A percentile compares a stretch with the other conserved stretches of the same genome.
phyloP scores from a whole-genome alignment of 2,888 invertebrate genomes.

The Melanostoma mellinum region DNA sequence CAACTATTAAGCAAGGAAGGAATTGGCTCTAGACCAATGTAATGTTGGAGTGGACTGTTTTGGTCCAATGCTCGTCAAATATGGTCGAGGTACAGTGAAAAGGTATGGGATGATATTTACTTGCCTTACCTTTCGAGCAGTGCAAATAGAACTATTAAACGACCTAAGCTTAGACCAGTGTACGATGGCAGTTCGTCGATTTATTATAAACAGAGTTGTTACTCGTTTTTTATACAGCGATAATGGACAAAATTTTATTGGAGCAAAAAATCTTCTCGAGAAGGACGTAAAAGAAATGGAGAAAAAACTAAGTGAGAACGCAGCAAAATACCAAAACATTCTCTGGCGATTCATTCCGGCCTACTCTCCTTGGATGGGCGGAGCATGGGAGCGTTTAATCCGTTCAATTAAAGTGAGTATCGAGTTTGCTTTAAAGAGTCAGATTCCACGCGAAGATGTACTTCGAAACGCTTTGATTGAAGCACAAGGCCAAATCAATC shows the following conservation, averaged over 20 bases:
- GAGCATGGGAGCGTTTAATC: constrained; percentile 20
- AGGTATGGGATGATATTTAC: constrained; percentile 21
- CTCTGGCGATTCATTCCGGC: constrained; percentile 45
- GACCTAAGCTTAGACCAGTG: constrained; percentile 14
- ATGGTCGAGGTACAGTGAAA: constrained; percentile 1
- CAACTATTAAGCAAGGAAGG: too few relatives aligned
- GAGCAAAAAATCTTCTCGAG: constrained; percentile 7
- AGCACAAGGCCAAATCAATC: constrained; percentile 12
- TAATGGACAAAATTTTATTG: constrained; percentile 26
- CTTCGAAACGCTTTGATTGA: neutral
- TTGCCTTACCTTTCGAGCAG: constrained; percentile 2
- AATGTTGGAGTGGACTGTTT: constrained; percentile 6
- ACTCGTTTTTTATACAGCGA: constrained; percentile 16
- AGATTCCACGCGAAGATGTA: constrained; percentile 7
- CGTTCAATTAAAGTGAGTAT: constrained; percentile 27
- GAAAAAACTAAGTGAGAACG: neutral
- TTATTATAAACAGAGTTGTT: constrained; percentile 15
- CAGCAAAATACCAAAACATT: constrained; percentile 11
- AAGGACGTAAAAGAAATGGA: constrained; percentile 23
- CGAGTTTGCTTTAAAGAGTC: constrained; percentile 11
- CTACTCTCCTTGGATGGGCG: constrained; percentile 33
- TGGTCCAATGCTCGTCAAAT: neutral
- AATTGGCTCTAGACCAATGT: too few relatives aligned
- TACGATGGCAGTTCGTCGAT: constrained; percentile 17
- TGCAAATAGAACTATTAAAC: constrained; percentile 28